Evolutionary conservation across 1,140 invertebrate species (phyloP), one percentile per base, ranked within the genome.

Genomic region (Cheumatopsyche charites): DNA sequence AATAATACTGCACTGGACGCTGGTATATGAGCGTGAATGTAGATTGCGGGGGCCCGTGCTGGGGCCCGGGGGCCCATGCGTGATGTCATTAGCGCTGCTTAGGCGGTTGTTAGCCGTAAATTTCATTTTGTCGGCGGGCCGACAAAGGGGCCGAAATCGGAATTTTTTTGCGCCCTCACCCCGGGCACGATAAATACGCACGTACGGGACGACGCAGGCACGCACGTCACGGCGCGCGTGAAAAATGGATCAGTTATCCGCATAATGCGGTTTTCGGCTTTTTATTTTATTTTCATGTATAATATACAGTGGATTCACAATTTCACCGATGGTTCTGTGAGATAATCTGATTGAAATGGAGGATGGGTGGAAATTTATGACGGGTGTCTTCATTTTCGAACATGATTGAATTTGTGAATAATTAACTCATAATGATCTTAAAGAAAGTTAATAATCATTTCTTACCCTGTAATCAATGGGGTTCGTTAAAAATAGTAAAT

Each of bases 31-130:
- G n/a, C n/a, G n/a, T n/a, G n/a, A n/a, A n/a, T n/a, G n/a, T n/a
- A n/a, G 67, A 25, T 17, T 1, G 41, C 11, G n/a, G 26, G 62
- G 62, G 70, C 47, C 26, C 61, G 69, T 62, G 62, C 61, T 41
- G 62, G n/a, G 25, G 49, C 58, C 25, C 2, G 15, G 55, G 58
- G 55, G 55, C 19, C 55, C 26, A 55, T 62, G 71, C 74, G 74
- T 76, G 74, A 76, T 55, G 72, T 73, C 74, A 73, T 76, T 76
- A 76, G 74, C 65, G 47, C 62, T 71, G 58, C 72, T 76, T 76
- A 76, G 74, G 19, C 63, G 72, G 49, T 67, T 73, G 71, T 76
- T 76, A 73, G 68, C 67, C 71, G 67, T 63, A 67, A 75, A 75
- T 70, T 75, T 75, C 42, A 58, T 70, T 75, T 75, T 75, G 74